Evolutionary conservation across 2,888 invertebrate species (phyloP), one percentile per base, ranked within the genome.

Genomic region (Zele albiditarsus): DNA sequence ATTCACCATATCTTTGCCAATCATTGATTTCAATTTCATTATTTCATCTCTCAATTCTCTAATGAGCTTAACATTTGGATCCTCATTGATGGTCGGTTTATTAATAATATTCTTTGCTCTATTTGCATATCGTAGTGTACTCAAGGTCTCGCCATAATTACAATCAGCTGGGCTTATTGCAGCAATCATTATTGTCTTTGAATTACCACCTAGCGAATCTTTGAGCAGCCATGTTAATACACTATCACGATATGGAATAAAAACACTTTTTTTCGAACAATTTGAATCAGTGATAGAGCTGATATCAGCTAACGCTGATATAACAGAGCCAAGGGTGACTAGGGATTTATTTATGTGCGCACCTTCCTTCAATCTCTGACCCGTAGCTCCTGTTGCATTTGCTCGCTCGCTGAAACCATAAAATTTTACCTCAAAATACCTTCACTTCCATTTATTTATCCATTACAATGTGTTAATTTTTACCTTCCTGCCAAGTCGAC

Each of bases 131-230:
- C 96, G 92, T 68, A 97, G 90, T 0, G 97, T 97, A 72, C 95
- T 96, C 42, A 97, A 89, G 0, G 96, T 96, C 89, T 97, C 97
- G 42, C 95, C 94, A 88, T 96, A 96, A 90, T 97, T 96, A 86
- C 95, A 95, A 89, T 96, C 96, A 6, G 95, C 95, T 0, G 95
- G 95, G 88, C 92, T 92, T 76, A 94, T 93, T 25, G 95, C 95
- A 31, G 96, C 96, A 78, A 97, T 95, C 96, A 97, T 97, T 78
- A 96, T 96, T 0, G 97, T 97, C 89, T 96, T 96, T 14, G 96
- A 95, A 90, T 97, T 97, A 0, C 97, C 96, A 0, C 97, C 97
- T 68, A 97, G 91, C 78, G 96, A 96, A 85, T 97, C 97, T 88
- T 96, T 96, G 8, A 97, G 91, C 73, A 97, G 90, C 96, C 96